Conservation (phyloP, 1,140 invertebrate species). For the Lethocerus indicus region DNA sequence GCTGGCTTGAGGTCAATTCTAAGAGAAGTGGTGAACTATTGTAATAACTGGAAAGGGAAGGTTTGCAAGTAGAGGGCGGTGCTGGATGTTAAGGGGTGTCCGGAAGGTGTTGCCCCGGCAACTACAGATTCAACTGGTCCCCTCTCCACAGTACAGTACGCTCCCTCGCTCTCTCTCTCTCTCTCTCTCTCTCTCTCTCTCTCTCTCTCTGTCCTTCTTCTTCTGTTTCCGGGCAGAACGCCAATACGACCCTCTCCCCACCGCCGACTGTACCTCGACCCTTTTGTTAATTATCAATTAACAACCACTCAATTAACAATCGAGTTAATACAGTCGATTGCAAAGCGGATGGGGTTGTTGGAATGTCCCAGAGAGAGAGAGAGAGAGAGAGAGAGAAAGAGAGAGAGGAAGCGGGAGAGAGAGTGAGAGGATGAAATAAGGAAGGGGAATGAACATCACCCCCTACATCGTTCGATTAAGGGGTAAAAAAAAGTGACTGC, state of each 20-base stretch:
- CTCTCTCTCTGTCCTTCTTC: conserved; percentile 6
- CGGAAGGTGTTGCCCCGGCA: too few relatives aligned
- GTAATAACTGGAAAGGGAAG: neutral
- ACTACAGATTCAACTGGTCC: too few relatives aligned
- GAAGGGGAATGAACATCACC: neutral
- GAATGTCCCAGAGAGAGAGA: conserved; percentile 1
- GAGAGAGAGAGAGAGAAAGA: conserved; percentile 1
- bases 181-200: conserved; percentile 9
- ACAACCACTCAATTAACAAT: too few relatives aligned
- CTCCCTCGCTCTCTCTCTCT: conserved; percentile 5
- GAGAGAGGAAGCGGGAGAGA: neutral
- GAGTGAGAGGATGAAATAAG: neutral
- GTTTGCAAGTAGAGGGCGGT: neutral
- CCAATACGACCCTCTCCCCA: too few relatives aligned
- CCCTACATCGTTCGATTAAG: too few relatives aligned
- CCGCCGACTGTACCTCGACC: too few relatives aligned
- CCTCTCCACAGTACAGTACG: neutral
- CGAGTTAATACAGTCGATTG: too few relatives aligned
- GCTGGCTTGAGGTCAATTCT: neutral
- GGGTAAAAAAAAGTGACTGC: too few relatives aligned
- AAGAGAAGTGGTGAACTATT: neutral
- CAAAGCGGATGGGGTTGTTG: too few relatives aligned
- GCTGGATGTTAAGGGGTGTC: too few relatives aligned
- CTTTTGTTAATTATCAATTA: too few relatives aligned
- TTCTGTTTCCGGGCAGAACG: too few relatives aligned